Conservation (phyloP, 2,888 invertebrate species). For the Nysson spinosus region DNA sequence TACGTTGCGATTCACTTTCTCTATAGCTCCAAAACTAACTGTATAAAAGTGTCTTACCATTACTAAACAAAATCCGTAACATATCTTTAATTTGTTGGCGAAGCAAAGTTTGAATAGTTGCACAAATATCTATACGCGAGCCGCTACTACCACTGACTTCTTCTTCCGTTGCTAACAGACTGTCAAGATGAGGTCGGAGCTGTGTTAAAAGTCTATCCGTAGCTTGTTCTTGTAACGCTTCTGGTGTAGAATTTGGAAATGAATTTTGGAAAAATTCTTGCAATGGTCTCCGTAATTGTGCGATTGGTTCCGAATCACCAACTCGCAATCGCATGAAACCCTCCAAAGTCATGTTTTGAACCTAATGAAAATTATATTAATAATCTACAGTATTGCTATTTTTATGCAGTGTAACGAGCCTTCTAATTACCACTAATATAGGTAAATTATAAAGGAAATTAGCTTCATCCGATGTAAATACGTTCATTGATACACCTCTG, state of each 20-base stretch:
- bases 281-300: constrained; percentile 57
- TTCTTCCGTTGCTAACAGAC: constrained; percentile 48
- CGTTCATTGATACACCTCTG: constrained; percentile 24
- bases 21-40: constrained; percentile 2
- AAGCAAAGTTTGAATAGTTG: constrained; percentile 60
- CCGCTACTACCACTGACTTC: constrained; percentile 27
- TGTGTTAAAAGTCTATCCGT: constrained; percentile 57
- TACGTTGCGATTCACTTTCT: too few species aligned
- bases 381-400: background rate
- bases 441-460: constrained; percentile 58
- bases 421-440: constrained; percentile 54
- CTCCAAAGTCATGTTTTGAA: constrained; percentile 59
- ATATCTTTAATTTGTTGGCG: constrained; percentile 47
- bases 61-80: constrained; percentile 52
- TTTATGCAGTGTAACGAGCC: background rate
- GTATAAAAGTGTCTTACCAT: constrained; percentile 44
- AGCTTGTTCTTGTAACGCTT: constrained; percentile 51
- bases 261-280: constrained; percentile 58
- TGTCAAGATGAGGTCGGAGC: constrained; percentile 55
- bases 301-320: constrained; percentile 56
- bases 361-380: constrained; percentile 45
- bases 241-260: constrained; percentile 50
- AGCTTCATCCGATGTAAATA: constrained; percentile 31
- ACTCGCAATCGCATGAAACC: constrained; percentile 51
- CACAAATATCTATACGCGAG: constrained; percentile 53